Evolutionary conservation across 2,888 invertebrate genomes (phyloP).

Genomic region (Amiota mariae): DNA sequence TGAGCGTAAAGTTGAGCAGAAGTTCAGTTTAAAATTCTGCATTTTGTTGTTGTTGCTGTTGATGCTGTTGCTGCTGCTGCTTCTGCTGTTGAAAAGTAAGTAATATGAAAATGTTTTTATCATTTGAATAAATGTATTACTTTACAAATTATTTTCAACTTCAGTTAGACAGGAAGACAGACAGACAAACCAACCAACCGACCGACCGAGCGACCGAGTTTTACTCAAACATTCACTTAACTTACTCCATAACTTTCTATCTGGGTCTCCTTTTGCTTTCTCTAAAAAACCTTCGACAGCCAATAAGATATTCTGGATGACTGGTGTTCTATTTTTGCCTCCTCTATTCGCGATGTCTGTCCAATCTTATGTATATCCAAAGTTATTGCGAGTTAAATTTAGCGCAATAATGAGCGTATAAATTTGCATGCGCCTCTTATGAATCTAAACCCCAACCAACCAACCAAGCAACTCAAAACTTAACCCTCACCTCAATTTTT

Average conservation of each 20-base stretch:
- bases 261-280: background rate
- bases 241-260: background rate
- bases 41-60: no score
- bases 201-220: background rate
- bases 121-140: slow-evolving; percentile 27
- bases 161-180: no score
- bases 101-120: slow-evolving; percentile 21
- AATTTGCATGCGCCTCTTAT: slow-evolving; percentile 53
- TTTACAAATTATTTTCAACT: slow-evolving; percentile 16
- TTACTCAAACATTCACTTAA: background rate
- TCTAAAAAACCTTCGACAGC: background rate
- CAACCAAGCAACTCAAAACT: background rate
- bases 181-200: no score
- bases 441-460: background rate
- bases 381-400: slow-evolving; percentile 56
- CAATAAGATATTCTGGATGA: slow-evolving; percentile 25
- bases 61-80: no score
- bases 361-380: background rate
- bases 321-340: slow-evolving; percentile 17
- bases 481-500: background rate
- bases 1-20: no score
- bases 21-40: no score
- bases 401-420: slow-evolving; percentile 59
- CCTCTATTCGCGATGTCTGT: background rate
- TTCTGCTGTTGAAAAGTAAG: background rate